Evolutionary conservation across 2,113 vertebrate species (phyloP), one percentile per base, ranked within the genome.

Genomic region (Martes martes): DNA sequence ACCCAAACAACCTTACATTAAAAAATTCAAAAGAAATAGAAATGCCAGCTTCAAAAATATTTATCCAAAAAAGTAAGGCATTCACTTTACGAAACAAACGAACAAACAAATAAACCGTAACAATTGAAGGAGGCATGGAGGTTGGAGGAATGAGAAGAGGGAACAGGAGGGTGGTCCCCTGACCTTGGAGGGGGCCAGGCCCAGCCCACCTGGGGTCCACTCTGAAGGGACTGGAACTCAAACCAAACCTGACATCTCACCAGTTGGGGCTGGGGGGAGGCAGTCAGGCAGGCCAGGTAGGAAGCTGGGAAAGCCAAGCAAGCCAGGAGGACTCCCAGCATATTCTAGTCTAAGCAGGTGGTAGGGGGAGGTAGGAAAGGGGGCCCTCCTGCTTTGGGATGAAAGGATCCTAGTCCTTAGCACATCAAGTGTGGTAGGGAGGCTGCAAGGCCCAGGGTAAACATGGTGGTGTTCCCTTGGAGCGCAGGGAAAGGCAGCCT

Each of bases 51-150:
- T 98, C 88, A 96, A 98, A 98, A 98, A 97, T 97, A 98, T 96
- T 97, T 97, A 97, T 98, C 97, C 97, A 94, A 98, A 98, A 98
- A 98, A 98, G 97, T 98, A 98, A 98, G 98, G 98, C 98, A 98
- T 98, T 91, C 85, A 96, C 95, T 97, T 97, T 96, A 97, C 69
- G 89, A 97, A 96, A 96, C 78, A 80, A 67, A 65, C 13, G 63
- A 65, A 55, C 21, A 76, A 10, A 26, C 52, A 57, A 55, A 57
- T 47, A 36, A 88, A 36, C 47, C 76, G 28, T 31, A 79, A 76
- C 55, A 91, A 95, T 16, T 69, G 84, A 89, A 97, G 74, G 65
- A 50, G 85, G 31, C 31, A 50, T 94, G 78, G 83, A 84, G 81
- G 63, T n/a, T 81, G 88, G 91, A 92, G 93, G 94, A 96, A 96